Conservation (phyloP, 2,113 vertebrate genomes). For the Camarhynchus parvulus region DNA sequence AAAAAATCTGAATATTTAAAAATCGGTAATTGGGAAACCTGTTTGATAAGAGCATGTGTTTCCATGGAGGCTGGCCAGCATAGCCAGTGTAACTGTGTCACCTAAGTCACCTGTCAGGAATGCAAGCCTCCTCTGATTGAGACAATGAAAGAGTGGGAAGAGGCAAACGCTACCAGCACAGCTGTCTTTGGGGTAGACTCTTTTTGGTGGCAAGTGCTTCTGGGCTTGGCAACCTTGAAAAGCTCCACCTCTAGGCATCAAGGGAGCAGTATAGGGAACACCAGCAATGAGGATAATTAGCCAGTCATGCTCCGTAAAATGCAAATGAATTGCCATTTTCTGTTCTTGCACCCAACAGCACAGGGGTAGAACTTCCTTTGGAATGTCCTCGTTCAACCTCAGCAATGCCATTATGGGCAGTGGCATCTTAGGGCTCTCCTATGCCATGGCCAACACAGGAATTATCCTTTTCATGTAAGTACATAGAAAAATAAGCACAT, state of each 20-base stretch:
- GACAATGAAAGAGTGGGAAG: background rate
- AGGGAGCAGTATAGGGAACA: background rate
- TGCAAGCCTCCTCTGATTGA: accelerated
- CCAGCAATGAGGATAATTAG: background rate
- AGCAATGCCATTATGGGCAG: slow-evolving; percentile 99
- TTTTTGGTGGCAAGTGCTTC: background rate
- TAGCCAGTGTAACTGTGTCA: background rate
- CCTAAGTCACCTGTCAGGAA: background rate
- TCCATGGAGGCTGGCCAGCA: background rate
- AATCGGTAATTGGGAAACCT: background rate
- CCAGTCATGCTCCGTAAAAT: background rate
- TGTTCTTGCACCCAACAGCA: slow-evolving; percentile 76
- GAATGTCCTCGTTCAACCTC: slow-evolving; percentile 96
- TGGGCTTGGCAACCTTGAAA: background rate
- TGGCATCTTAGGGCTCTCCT: slow-evolving; percentile 94
- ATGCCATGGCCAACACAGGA: slow-evolving; percentile 96
- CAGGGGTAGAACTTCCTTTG: slow-evolving; percentile 89
- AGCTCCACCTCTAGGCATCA: background rate
- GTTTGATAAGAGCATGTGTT: background rate
- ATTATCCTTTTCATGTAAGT: slow-evolving; percentile 94
- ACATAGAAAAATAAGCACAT: background rate
- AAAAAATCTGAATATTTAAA: background rate
- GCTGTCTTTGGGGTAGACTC: background rate
- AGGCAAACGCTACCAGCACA: background rate
- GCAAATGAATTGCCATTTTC: background rate